Evolutionary conservation across 2,888 invertebrate species (phyloP).

Genomic region (Chymomyza procnemis): DNA sequence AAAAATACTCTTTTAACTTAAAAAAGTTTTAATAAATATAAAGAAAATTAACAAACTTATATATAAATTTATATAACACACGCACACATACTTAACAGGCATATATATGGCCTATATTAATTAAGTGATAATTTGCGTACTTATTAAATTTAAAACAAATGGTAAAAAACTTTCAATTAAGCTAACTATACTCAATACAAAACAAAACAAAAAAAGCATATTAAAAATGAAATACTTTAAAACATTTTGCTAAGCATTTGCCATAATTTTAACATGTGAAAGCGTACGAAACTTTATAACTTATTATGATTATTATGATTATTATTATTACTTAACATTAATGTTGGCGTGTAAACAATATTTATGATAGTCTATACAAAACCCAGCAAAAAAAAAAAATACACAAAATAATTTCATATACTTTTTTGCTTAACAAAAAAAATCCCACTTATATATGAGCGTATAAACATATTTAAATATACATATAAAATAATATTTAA

Average conservation of each 20-base stretch:
- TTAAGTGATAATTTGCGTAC: slow-evolving; percentile 69
- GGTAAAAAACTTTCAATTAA: slow-evolving; percentile 52
- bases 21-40: slow-evolving; percentile 1
- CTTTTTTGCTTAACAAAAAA: slow-evolving; percentile 59
- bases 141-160: slow-evolving; percentile 52
- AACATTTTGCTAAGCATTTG: slow-evolving; percentile 55
- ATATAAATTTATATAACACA: slow-evolving; percentile 44
- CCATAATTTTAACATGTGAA: slow-evolving; percentile 39
- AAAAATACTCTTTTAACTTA: not conserved
- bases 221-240: slow-evolving; percentile 29
- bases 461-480: slow-evolving; percentile 40
- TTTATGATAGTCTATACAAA: slow-evolving; percentile 65
- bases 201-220: slow-evolving; percentile 14
- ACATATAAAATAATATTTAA: slow-evolving; percentile 2
- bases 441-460: slow-evolving; percentile 45
- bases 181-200: slow-evolving; percentile 53
- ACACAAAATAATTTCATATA: slow-evolving; percentile 60
- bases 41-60: slow-evolving; percentile 27
- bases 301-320: slow-evolving; percentile 26
- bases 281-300: slow-evolving; percentile 36
- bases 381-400: slow-evolving; percentile 29
- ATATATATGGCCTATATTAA: slow-evolving; percentile 59
- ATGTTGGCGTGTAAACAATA: slow-evolving; percentile 54
- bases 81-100: slow-evolving; percentile 59
- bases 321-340: slow-evolving; percentile 45